Percentiles rank a stretch among this genome's conserved stretches.
Conservation (phyloP, 1,140 invertebrate genomes). For the Metaphire vulgaris region DNA sequence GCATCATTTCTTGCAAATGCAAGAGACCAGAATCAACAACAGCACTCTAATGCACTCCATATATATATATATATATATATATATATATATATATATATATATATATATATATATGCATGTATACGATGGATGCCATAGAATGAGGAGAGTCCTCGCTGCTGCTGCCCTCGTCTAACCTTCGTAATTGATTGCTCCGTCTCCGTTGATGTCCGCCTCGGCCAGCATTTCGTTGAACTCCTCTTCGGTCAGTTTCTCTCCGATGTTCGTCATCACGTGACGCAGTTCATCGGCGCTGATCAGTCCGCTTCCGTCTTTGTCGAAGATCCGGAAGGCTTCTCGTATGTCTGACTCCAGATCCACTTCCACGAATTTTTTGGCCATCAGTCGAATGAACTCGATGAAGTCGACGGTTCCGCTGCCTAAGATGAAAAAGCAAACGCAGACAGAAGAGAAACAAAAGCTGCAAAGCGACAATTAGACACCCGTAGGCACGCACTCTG, state of each 20-base stretch:
- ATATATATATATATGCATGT: background rate
- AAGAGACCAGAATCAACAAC: background rate
- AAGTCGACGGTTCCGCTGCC: constrained; percentile 27
- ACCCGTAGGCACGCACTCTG: too few relatives aligned
- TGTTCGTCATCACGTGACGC: constrained; percentile 94
- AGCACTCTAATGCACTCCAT: background rate
- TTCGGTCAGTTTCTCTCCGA: constrained; percentile 94
- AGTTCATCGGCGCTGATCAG: constrained; percentile 65
- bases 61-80: background rate
- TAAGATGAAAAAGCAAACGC: background rate
- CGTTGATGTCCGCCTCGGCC: constrained; percentile 93
- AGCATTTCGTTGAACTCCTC: constrained; percentile 98
- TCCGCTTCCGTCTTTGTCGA: constrained; percentile 29
- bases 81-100: background rate
- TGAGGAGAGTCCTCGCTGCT: background rate
- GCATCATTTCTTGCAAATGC: too few relatives aligned
- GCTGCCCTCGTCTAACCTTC: constrained; percentile 11
- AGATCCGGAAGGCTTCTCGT: constrained; percentile 29
- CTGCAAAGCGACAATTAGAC: too few relatives aligned
- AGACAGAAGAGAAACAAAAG: too few relatives aligned
- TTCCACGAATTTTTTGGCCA: constrained; percentile 17
- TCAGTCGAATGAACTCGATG: constrained; percentile 26
- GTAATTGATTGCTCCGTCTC: constrained; percentile 56
- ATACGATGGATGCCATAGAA: too few relatives aligned
- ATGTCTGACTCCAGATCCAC: constrained; percentile 26